Percentiles rank a stretch among this genome's conserved stretches.
phyloP scores from a whole-genome alignment of 2,797 vertebrate species.

The Knipowitschia caucasica region DNA sequence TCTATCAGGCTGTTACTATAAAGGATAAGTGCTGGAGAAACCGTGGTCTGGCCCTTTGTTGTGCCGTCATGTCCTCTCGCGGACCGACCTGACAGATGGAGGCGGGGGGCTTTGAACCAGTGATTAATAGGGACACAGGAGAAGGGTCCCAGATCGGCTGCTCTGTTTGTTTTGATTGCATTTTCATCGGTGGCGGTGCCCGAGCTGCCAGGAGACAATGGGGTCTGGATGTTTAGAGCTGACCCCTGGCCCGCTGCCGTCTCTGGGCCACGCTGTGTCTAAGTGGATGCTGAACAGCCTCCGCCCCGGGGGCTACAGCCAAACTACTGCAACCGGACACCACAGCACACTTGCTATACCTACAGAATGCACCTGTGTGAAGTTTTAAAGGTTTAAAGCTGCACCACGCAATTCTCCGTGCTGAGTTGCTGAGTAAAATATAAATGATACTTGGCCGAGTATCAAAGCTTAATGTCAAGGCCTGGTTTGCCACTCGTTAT shows the following conservation, averaged over 20 bases:
- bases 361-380: conserved; percentile 21
- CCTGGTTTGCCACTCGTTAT: too few species aligned
- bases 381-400: not conserved
- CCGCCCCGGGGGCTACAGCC: conserved; percentile 72
- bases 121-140: conserved; percentile 80
- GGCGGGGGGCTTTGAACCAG: conserved; percentile 70
- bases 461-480: too few species aligned
- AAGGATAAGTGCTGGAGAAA: conserved; percentile 57
- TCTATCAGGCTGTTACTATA: conserved; percentile 40
- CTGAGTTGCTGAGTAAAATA: too few species aligned
- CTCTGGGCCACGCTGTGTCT: conserved; percentile 70
- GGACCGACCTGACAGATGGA: conserved; percentile 66
- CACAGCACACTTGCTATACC: conserved; percentile 41
- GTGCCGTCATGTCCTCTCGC: conserved; percentile 72
- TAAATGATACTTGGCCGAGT: too few species aligned
- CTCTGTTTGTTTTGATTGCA: conserved; percentile 83
- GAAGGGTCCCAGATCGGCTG: conserved; percentile 64
- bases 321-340: conserved; percentile 71
- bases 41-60: conserved; percentile 67
- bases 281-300: conserved; percentile 78
- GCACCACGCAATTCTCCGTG: too few species aligned
- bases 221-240: conserved; percentile 71
- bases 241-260: conserved; percentile 75
- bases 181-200: conserved; percentile 78
- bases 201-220: conserved; percentile 78